A percentile compares a stretch with the other conserved stretches of the same genome.
Conservation (phyloP, 2,113 vertebrate species). For the Aegotheles bennettii region DNA sequence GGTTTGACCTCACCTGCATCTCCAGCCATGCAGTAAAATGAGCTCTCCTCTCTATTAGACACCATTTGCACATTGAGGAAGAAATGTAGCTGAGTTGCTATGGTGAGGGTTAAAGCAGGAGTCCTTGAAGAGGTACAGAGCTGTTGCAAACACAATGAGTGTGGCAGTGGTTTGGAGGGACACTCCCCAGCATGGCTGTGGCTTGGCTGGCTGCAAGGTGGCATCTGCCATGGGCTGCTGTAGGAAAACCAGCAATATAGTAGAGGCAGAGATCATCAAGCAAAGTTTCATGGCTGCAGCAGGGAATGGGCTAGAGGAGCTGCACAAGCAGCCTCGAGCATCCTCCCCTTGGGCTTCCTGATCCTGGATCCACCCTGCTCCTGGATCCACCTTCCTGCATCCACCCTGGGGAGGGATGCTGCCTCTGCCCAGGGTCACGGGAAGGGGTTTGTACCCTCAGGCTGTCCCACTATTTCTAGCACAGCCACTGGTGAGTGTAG, state of each 20-base stretch:
- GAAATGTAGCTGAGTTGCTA: not conserved
- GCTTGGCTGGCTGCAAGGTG: not conserved
- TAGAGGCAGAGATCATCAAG: not conserved
- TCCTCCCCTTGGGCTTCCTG: not conserved
- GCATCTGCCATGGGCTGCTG: not conserved
- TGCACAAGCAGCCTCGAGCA: not conserved
- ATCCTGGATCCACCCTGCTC: too few species aligned
- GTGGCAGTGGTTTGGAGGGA: not conserved
- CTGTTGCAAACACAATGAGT: not conserved
- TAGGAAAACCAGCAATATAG: not conserved
- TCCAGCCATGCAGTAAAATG: not conserved
- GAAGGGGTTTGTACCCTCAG: not conserved
- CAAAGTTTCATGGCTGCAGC: not conserved
- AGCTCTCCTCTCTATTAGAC: not conserved
- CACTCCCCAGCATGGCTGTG: not conserved
- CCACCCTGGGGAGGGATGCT: not conserved
- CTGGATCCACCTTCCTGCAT: too few species aligned
- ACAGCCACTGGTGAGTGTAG: not conserved
- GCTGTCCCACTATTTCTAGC: not conserved
- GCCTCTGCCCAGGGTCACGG: accelerated
- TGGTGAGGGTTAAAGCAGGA: not conserved
- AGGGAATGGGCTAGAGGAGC: not conserved
- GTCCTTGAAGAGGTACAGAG: not conserved
- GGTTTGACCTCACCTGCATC: not conserved
- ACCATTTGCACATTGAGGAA: accelerated